A percentile compares a stretch with the other conserved stretches of the same genome.
Evolutionary conservation across 2,113 vertebrate species (phyloP).

Genomic region (Paralichthys olivaceus): DNA sequence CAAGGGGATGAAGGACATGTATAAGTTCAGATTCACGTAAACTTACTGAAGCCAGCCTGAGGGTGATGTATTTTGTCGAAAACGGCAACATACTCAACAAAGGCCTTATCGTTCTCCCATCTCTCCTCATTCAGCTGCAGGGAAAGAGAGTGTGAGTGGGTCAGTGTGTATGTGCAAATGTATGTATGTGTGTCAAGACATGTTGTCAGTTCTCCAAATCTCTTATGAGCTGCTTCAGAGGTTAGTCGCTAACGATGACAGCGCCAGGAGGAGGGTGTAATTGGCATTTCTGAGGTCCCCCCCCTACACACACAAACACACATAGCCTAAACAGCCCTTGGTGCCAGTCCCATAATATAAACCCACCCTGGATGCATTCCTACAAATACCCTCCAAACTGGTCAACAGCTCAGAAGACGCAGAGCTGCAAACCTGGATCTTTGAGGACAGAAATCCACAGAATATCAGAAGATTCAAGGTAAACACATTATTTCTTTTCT

Average conservation of each 20-base stretch:
- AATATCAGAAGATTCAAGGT: conserved; percentile 43
- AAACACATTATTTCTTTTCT: background rate
- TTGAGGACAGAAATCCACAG: background rate
- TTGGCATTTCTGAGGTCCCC: conserved; percentile 34
- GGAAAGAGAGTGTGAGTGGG: conserved; percentile 6
- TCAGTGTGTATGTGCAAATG: conserved; percentile 18
- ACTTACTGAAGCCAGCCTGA: conserved; percentile 2
- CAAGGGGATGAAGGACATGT: too few relatives aligned
- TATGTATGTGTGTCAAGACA: conserved; percentile 45
- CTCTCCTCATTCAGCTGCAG: conserved; percentile 48
- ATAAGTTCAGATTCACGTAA: too few relatives aligned
- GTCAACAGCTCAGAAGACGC: conserved; percentile 41
- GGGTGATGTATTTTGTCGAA: background rate
- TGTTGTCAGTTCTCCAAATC: conserved; percentile 48
- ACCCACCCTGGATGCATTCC: conserved; percentile 78
- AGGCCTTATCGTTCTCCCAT: conserved; percentile 67
- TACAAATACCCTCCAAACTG: conserved; percentile 77
- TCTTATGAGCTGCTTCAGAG: conserved; percentile 12
- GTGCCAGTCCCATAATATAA: conserved; percentile 80
- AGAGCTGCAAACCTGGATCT: conserved; percentile 17
- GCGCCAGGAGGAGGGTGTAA: conserved; percentile 61
- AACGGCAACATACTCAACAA: conserved; percentile 47
- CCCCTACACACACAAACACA: conserved; percentile 41
- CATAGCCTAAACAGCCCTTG: conserved; percentile 77
- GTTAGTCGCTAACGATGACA: conserved; percentile 51